Evolutionary conservation across 2,113 vertebrate species (phyloP), one percentile per base, ranked within the genome.

Genomic region (Nettapus auritus): DNA sequence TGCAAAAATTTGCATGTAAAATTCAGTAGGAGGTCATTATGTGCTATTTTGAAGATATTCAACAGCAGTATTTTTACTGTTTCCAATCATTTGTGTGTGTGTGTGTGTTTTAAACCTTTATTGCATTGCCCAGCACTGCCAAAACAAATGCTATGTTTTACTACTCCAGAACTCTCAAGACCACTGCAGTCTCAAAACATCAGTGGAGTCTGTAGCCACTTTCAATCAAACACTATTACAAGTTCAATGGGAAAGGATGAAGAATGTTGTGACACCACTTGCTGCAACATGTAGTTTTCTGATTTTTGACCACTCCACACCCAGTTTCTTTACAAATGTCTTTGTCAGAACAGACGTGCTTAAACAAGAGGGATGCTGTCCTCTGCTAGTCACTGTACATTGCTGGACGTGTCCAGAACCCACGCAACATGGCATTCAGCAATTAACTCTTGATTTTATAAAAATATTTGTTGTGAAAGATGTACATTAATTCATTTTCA

Each of bases 201-300:
- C 14, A 63, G 48, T 2, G 0, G 55, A 36, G 44, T 28, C 31
- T 64, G 52, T 26, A 71, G 68, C 31, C 68, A n/a, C n/a, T 9
- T 0, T 22, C 52, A 50, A 33, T 36, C 3, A 74, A 55, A 77
- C 0, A 0, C 74, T 79, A 13, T 4, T 60, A 44, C 33, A 60
- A 52, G 31, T 23, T 11, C 8, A 89, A 73, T 2, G 8, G 42
- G 48, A 85, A 89, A 59, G 28, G 26, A 29, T 6, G 17, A 77
- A 55, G 36, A 88, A 82, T 13, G 5, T 2, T 23, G 17, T 40
- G 33, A 63, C 22, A 68, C 1, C 7, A 48, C 20, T 48, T 48
- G 10, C 46, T 48, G 20, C 46, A 48, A 48, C 46, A 48, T 11
- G 46, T 48, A 48, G 46, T 48, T 48, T 19, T 48, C 46, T 48